Conservation (phyloP, 2,113 vertebrate species). For the Oncorhynchus tshawytscha region DNA sequence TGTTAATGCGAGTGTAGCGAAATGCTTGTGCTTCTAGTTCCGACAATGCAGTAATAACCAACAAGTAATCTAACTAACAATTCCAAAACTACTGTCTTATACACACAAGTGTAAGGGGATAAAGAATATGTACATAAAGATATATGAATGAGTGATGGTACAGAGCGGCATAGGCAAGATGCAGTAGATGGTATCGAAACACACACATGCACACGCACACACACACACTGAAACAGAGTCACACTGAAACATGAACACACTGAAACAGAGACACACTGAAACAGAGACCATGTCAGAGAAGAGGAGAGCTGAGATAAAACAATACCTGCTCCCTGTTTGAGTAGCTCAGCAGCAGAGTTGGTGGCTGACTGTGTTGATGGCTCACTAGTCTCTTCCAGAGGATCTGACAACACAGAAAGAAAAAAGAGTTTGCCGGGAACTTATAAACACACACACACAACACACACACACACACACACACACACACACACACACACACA, state of each 20-base stretch:
- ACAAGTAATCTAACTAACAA: too few species aligned
- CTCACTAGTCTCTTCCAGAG: constrained; percentile 81
- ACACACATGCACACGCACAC: not conserved
- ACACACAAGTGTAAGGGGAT: too few species aligned
- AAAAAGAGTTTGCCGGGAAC: not conserved
- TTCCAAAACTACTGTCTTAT: too few species aligned
- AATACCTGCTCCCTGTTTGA: constrained; percentile 94
- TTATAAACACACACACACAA: not conserved
- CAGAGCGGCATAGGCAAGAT: too few species aligned
- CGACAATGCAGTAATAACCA: too few species aligned
- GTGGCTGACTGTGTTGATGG: constrained; percentile 77
- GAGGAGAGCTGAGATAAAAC: not conserved
- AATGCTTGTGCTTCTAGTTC: too few species aligned
- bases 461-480: not conserved
- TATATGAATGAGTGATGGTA: too few species aligned
- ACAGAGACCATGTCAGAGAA: not conserved
- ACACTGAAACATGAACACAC: not conserved
- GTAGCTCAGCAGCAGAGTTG: constrained; percentile 89
- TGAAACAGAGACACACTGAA: not conserved
- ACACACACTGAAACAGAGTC: not conserved
- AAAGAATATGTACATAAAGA: too few species aligned
- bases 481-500: constrained; percentile 1
- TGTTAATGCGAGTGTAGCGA: too few species aligned
- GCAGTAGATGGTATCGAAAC: too few species aligned
- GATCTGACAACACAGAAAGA: constrained; percentile 70